These are phyloP conservation scores for Vanessa atalanta DNA, from an alignment of 1,140 invertebrate species.

Conservation along the genomic window DNA sequence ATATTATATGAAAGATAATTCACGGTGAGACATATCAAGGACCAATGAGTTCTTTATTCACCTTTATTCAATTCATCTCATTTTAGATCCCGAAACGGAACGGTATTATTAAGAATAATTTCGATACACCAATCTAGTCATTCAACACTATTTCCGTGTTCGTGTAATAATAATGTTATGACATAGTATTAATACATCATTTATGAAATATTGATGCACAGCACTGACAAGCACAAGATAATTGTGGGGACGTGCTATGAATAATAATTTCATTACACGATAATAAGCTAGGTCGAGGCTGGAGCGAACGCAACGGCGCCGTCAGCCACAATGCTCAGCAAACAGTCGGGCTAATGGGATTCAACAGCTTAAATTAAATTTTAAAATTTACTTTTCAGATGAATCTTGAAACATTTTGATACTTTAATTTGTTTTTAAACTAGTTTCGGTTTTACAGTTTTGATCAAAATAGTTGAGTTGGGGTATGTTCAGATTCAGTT, in stretches of 20 bases:
- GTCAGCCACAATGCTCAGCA: slow-evolving; percentile 15
- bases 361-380: slow-evolving; percentile 26
- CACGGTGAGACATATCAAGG: too few relatives aligned
- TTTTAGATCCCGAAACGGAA: too few relatives aligned
- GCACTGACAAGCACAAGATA: slow-evolving; percentile 14
- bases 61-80: too few relatives aligned
- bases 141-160: not conserved
- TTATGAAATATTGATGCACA: slow-evolving; percentile 7
- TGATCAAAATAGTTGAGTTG: slow-evolving; percentile 14
- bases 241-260: slow-evolving; percentile 15
- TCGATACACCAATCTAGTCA: not conserved
- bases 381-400: slow-evolving; percentile 16
- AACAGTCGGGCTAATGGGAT: slow-evolving; percentile 14
- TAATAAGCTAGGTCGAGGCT: slow-evolving; percentile 18
- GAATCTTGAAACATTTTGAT: slow-evolving; percentile 18
- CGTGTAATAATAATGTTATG: not conserved
- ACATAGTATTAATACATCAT: slow-evolving; percentile 7
- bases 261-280: slow-evolving; percentile 18
- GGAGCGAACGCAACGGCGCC: slow-evolving; percentile 14
- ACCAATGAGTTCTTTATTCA: too few relatives aligned
- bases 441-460: slow-evolving; percentile 12
- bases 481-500: slow-evolving; percentile 10
- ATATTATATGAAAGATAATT: too few relatives aligned
- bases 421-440: slow-evolving; percentile 24
- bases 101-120: not conserved